Evolutionary conservation across 2,888 invertebrate genomes (phyloP), one percentile per base, ranked within the genome.

Genomic region (Slavum lentiscoides): DNA sequence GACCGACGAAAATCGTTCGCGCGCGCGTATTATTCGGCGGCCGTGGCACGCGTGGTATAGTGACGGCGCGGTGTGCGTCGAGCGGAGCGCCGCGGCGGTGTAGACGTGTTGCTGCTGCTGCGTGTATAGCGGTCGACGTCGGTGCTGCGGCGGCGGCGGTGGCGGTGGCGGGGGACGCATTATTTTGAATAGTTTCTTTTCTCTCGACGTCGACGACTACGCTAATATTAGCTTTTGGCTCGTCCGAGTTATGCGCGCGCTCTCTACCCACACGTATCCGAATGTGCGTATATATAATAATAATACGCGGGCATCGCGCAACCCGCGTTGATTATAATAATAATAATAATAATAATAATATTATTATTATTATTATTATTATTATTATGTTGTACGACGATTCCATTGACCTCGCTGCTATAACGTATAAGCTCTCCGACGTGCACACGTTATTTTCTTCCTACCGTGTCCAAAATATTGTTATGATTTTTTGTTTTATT

Each of bases 141-240:
- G 17, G 17, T 17, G 21, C 39, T 13, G 11, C 11, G 11, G 17
- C 9, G 21, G 17, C 5, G 39, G 21, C 21, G 9, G 21, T n/a
- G n/a, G 39, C 4, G 64, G n/a, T 6, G 19, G 61, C 23, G 55
- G 13, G 37, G 39, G 55, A 67, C 30, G 4, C 30, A 30, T 30
- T 30, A 30, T 30, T 67, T 75, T 39, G 74, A 66, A 66, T 74
- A 58, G 66, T 72, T n/a, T 80, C 69, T 30, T 58, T 69, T 61
- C n/a, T 43, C 61, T 53, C 37, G 17, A 19, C 19, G 64, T 11
- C 55, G 62, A 43, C 49, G 49, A 49, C 15, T 13, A 64, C 72
- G 70, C 80, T 80, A 80, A 80, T 80, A 80, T 80, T 80, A 80
- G 72, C 80, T 80, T 80, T 80, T 80, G 80, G 80, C 80, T 64